phyloP scores from a whole-genome alignment of 2,113 vertebrate genomes.

The Melospiza georgiana region DNA sequence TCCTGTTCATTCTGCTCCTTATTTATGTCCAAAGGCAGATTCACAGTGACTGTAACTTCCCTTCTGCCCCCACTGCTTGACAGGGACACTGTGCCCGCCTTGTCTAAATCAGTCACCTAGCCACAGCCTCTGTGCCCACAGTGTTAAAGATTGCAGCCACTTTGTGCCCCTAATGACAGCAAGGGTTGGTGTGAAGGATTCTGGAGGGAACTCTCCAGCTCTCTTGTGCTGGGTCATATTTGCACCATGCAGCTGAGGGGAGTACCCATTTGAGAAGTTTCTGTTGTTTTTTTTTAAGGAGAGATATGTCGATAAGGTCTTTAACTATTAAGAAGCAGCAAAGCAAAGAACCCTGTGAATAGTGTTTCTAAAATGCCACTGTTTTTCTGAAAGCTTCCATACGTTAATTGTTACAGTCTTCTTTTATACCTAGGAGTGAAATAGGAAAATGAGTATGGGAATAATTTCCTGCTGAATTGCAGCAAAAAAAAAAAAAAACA shows the following conservation, averaged over 20 bases:
- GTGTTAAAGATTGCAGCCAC: background rate
- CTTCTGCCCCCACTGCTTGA: background rate
- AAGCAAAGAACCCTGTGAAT: background rate
- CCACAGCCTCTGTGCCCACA: background rate
- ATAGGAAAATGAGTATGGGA: background rate
- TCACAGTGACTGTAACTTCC: background rate
- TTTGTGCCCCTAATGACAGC: background rate
- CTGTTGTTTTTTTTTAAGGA: background rate
- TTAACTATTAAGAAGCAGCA: background rate
- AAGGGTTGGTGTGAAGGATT: background rate
- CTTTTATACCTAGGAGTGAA: background rate
- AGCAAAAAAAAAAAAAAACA: background rate
- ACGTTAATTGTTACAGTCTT: background rate
- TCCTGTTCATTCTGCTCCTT: background rate
- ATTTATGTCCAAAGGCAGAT: background rate
- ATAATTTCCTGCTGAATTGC: background rate
- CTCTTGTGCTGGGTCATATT: background rate
- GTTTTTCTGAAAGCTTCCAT: background rate
- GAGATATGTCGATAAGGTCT: background rate
- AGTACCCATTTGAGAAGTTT: background rate
- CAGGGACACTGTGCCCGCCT: background rate
- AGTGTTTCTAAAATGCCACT: background rate
- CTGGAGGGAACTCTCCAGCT: background rate
- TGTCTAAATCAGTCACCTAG: background rate
- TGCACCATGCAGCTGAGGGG: fast-evolving